A percentile compares a stretch with the other conserved stretches of the same genome.
Conservation (phyloP, 2,797 vertebrate species). For the Enteromius viviparus region DNA sequence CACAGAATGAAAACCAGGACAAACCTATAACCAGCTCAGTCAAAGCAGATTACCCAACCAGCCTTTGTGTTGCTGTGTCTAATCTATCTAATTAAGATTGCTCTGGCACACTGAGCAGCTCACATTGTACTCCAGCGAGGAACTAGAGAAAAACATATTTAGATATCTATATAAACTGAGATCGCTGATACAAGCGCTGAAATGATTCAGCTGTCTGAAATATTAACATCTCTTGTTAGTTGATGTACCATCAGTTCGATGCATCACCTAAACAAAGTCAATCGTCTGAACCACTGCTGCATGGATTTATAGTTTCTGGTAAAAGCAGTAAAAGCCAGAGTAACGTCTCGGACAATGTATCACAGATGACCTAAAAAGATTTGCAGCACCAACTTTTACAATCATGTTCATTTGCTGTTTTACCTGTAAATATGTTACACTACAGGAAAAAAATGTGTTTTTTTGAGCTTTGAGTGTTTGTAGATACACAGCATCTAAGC, state of each 20-base stretch:
- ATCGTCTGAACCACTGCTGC: neutral
- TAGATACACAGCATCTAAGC: neutral
- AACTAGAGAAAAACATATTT: conserved; percentile 34
- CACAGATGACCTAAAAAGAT: neutral
- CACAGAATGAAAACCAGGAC: conserved; percentile 68
- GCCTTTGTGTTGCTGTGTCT: conserved; percentile 61
- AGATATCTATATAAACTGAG: conserved; percentile 1
- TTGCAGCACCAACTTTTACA: neutral
- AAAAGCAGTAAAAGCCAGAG: neutral
- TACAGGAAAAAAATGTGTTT: too few relatives aligned
- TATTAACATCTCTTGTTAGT: neutral
- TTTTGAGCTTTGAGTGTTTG: neutral
- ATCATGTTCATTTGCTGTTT: neutral
- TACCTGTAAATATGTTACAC: neutral
- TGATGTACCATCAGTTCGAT: neutral
- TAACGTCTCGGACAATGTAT: neutral
- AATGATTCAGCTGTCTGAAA: neutral
- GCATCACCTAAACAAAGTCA: neutral
- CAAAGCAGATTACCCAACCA: conserved; percentile 66
- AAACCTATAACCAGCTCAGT: conserved; percentile 66
- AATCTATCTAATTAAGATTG: conserved; percentile 68
- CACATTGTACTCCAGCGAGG: conserved; percentile 8
- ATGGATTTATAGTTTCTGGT: neutral
- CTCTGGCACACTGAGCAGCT: conserved; percentile 29
- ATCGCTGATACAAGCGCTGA: neutral